phyloP scores from a whole-genome alignment of 2,888 invertebrate genomes.

The Ferdinandea cuprea region DNA sequence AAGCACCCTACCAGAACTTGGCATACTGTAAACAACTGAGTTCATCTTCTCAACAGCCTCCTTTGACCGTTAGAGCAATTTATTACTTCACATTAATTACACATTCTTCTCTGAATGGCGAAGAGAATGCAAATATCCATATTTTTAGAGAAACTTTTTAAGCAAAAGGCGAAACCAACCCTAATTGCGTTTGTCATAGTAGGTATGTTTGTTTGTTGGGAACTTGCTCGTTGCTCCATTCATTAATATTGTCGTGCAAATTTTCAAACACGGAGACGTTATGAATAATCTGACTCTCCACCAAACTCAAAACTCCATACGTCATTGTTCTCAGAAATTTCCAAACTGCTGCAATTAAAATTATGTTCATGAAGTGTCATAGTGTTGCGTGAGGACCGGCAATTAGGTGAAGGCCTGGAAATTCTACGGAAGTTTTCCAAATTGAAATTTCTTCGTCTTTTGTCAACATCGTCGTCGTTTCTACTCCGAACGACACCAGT shows the following conservation, averaged over 20 bases:
- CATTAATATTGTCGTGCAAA: not conserved
- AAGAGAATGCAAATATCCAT: not conserved
- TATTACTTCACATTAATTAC: not conserved
- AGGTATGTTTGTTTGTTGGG: not conserved
- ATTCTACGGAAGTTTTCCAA: slow-evolving; percentile 15
- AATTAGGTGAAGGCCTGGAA: slow-evolving; percentile 30
- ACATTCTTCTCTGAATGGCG: not conserved
- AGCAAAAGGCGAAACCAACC: not conserved
- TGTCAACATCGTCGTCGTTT: not conserved
- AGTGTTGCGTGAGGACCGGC: slow-evolving; percentile 44
- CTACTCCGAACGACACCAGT: not conserved
- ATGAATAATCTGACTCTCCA: not conserved
- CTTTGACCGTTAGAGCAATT: not conserved
- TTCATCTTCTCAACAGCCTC: not conserved
- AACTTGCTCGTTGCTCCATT: not conserved
- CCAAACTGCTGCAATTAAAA: slow-evolving; percentile 49
- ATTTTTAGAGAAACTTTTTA: not conserved
- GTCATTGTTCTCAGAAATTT: slow-evolving; percentile 32
- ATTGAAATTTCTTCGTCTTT: slow-evolving; percentile 22
- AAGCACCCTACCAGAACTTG: not conserved
- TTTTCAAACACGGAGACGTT: not conserved
- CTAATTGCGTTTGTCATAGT: not conserved
- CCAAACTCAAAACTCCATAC: slow-evolving; percentile 2
- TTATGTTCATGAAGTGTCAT: slow-evolving; percentile 53
- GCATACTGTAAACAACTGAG: not conserved